Base-by-base conservation (phyloP, 2,888 invertebrate genomes). In the Heliconius sara region DNA sequence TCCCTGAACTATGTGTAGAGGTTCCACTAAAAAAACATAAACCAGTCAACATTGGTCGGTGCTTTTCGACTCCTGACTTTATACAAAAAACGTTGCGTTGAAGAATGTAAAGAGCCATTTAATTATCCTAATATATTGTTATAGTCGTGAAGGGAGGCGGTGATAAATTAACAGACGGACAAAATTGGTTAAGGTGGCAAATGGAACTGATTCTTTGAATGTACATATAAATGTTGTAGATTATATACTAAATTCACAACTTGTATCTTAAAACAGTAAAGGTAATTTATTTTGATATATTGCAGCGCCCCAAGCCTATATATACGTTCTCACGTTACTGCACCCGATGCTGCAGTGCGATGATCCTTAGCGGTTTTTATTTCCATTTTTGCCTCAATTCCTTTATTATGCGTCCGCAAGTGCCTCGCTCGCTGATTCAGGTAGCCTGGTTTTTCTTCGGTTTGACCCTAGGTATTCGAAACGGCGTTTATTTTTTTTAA, bases 51-150 rank as follows among this genome's bases (percentile, higher is more conserved):
- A 94, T 94, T 94, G 94, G 94, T 92, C 93, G 94, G 92, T 91
- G 90, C 91, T 91, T 93, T 93, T 92, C 91, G 91, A 92, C 92
- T 92, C 86, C 91, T 91, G 91, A 89, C 92, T 89, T 92, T 90
- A 89, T 91, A 91, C 88, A 95, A 95, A 93, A 95, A 95, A 93
- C 90, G 90, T 94, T 90, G 94, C 94, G 94, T 95, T 94, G 94
- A 93, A 93, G 95, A 95, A 95, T 95, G 94, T 93, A 95, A 95
- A 92, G 93, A 94, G 94, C 94, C 93, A 91, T 95, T 95, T 95
- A 95, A 95, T 95, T 95, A 95, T 94, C 94, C 91, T 95, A 94
- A 95, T 95, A 94, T 95, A 95, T 95, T 94, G 94, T 95, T 93
- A 94, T 93, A 91, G 93, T 92, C 92, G 88, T 90, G 86, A 89